Evolutionary conservation across 2,113 vertebrate species (phyloP).

Genomic region (Blennius ocellaris): DNA sequence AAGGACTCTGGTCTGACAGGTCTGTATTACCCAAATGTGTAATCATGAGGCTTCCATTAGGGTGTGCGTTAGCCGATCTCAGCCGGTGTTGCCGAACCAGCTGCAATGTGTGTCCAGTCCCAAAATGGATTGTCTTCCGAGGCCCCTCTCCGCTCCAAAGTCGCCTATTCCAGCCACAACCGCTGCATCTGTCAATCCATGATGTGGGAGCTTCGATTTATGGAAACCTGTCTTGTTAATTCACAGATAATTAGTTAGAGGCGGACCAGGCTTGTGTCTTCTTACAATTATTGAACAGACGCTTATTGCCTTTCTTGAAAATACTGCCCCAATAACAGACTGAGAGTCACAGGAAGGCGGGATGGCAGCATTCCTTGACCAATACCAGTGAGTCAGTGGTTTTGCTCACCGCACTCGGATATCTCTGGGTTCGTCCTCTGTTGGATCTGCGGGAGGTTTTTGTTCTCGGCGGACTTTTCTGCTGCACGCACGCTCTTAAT

Average conservation of each 20-base stretch:
- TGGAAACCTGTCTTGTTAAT: constrained; percentile 5
- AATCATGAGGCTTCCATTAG: constrained; percentile 31
- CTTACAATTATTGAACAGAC: constrained; percentile 27
- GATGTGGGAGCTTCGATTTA: background rate
- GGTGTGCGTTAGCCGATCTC: constrained; percentile 52
- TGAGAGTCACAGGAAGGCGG: constrained; percentile 14
- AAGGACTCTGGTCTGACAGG: constrained; percentile 1
- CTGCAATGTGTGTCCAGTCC: constrained; percentile 25
- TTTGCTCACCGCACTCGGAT: constrained; percentile 15
- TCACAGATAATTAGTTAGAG: background rate
- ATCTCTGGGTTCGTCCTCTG: constrained; percentile 8
- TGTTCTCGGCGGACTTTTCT: background rate
- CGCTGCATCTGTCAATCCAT: constrained; percentile 1
- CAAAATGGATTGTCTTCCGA: constrained; percentile 57
- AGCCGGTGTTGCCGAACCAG: constrained; percentile 17
- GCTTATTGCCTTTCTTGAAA: constrained; percentile 32
- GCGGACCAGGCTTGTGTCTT: background rate
- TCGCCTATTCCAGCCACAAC: background rate
- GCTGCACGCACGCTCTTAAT: constrained; percentile 2
- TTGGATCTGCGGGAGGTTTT: background rate
- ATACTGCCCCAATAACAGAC: constrained; percentile 17
- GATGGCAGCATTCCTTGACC: constrained; percentile 27
- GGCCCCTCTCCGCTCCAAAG: background rate
- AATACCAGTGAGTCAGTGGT: constrained; percentile 48
- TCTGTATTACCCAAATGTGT: too few relatives aligned